These are phyloP conservation scores for Okapia johnstoni DNA, from an alignment of 2,113 vertebrate genomes.

Conservation along the genomic window DNA sequence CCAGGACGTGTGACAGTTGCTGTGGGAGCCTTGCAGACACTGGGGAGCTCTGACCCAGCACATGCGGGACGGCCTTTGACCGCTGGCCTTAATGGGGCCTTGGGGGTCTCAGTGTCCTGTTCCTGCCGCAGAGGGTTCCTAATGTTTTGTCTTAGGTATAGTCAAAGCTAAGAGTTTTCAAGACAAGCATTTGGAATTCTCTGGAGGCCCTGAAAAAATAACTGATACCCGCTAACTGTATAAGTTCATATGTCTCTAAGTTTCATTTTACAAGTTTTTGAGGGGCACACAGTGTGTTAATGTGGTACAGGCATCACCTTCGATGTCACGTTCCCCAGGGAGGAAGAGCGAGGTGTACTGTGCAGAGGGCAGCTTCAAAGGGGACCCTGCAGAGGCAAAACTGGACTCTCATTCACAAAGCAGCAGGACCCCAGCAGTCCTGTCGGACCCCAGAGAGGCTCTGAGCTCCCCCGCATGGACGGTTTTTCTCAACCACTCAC, in stretches of 20 bases:
- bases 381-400: not conserved
- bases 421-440: not conserved
- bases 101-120: not conserved
- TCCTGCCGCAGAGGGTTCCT: not conserved
- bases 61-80: not conserved
- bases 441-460: accelerated
- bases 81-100: not conserved
- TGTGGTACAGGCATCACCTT: not conserved
- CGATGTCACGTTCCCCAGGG: not conserved
- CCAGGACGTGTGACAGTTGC: not conserved
- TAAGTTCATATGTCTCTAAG: not conserved
- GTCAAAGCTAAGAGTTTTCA: not conserved
- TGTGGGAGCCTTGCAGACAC: accelerated
- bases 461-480: accelerated
- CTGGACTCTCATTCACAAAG: not conserved
- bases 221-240: not conserved
- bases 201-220: not conserved
- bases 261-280: not conserved
- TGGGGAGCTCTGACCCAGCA: not conserved
- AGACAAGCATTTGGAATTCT: not conserved
- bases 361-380: not conserved
- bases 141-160: not conserved
- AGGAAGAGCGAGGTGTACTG: not conserved
- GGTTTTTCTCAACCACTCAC: not conserved
- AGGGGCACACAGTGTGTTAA: not conserved